Evolutionary conservation across 1,140 invertebrate species (phyloP), one percentile per base, ranked within the genome.

Genomic region (Zelostemma sp.): DNA sequence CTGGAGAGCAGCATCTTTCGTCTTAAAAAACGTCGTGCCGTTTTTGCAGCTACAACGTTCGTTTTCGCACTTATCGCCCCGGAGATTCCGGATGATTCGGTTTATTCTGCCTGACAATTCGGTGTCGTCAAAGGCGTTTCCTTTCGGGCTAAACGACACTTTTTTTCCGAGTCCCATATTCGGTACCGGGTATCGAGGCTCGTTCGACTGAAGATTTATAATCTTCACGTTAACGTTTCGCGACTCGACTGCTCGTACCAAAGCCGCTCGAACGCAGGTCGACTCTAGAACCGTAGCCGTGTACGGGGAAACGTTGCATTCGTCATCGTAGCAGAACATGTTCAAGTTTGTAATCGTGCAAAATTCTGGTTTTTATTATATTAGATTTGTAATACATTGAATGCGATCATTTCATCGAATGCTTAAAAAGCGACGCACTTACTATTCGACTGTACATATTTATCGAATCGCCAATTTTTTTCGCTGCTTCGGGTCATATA

Each of bases 401-500:
- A 40, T 2, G 2, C 5, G 35, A 40, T 40, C 35, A 40, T 40
- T 2, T 28, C 25, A 40, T 40, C 35, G 11, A 40, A 40, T 11
- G 35, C 2, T 12, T 28, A 28, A 28, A 28, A 3, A 28, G 25
- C 25, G 25, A 28, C 3, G 3, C 25, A 8, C 35, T 40, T 40
- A 12, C 35, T 40, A 2, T 11, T 40, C 11, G 35, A 4, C 14
- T 40, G 35, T 40, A 40, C 35, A 40, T 40, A 12, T 4, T 31
- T 16, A 43, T 6, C 8, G 5, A 14, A 4, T 43, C 11, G 11
- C n/a, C 14, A 16, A 43, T 16, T 4, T 15, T 40, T 40, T 16
- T 45, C 21, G 9, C 14, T 3, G 17, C 16, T 18, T 57, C 12
- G 18, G 47, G 31, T 75, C 79, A 83, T 67, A 83, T 78, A 48